Percentiles rank a stretch among this genome's conserved stretches.
These are phyloP conservation scores for Flexamia atlantica DNA, from an alignment of 2,888 invertebrate genomes.

Conservation along the genomic window DNA sequence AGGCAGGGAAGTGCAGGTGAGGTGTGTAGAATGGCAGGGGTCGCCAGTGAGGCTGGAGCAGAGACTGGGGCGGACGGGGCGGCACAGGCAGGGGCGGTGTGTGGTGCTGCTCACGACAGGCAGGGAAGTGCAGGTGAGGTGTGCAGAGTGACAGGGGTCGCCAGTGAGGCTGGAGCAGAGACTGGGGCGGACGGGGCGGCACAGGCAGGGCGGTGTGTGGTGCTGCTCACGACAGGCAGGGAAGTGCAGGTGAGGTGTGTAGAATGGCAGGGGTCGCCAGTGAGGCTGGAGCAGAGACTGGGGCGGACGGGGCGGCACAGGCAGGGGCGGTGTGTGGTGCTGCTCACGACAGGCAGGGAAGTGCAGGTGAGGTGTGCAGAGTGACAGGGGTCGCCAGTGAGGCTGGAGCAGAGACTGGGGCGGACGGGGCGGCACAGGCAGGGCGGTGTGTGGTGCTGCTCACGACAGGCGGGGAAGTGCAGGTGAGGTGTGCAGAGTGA, in stretches of 20 bases:
- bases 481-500: constrained; percentile 81
- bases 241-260: constrained; percentile 81
- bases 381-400: constrained; percentile 89
- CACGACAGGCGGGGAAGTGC: constrained; percentile 90
- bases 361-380: constrained; percentile 80
- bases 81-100: no score
- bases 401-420: constrained; percentile 91
- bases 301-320: constrained; percentile 95
- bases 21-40: no score
- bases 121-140: constrained; percentile 94
- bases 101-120: no score
- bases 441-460: constrained; percentile 91
- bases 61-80: no score
- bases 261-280: constrained; percentile 92
- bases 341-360: constrained; percentile 91
- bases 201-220: constrained; percentile 88
- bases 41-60: no score
- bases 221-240: constrained; percentile 89
- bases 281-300: constrained; percentile 89
- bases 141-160: constrained; percentile 93
- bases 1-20: no score
- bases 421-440: constrained; percentile 93
- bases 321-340: constrained; percentile 88
- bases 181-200: constrained; percentile 94
- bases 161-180: constrained; percentile 91